A percentile compares a stretch with the other conserved stretches of the same genome.
These are phyloP conservation scores for Troilus luridus DNA, from an alignment of 2,888 invertebrate genomes.

Conservation along the genomic window DNA sequence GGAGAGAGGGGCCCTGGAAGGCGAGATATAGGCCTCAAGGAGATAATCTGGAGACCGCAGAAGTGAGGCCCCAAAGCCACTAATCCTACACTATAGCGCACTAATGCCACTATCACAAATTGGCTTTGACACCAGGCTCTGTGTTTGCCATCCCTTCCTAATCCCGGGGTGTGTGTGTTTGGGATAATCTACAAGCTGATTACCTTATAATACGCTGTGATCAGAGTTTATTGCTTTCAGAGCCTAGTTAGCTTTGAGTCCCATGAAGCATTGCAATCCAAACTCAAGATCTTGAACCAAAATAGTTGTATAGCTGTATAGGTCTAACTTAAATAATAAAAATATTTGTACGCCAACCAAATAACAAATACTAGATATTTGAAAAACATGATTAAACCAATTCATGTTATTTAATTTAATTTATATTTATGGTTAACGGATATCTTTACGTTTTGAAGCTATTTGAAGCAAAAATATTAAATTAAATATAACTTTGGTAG, in stretches of 20 bases:
- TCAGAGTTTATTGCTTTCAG: constrained; percentile 17
- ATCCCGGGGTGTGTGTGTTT: constrained; percentile 13
- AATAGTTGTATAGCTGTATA: too few relatives aligned
- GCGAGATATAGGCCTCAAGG: constrained; percentile 17
- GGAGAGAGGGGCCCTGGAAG: neutral
- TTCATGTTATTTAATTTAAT: too few relatives aligned
- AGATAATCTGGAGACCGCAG: constrained; percentile 37
- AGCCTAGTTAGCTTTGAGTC: constrained; percentile 14
- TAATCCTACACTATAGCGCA: constrained; percentile 41
- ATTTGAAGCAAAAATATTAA: too few relatives aligned
- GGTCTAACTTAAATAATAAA: neutral
- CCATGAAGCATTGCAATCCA: neutral
- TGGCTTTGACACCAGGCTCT: constrained; percentile 40
- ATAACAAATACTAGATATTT: too few relatives aligned
- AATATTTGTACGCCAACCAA: too few relatives aligned
- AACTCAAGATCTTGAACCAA: neutral
- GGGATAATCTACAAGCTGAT: constrained; percentile 39
- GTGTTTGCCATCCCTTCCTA: constrained; percentile 32
- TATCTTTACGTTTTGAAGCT: too few relatives aligned
- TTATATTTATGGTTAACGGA: too few relatives aligned
- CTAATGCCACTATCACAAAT: constrained; percentile 48
- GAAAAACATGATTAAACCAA: too few relatives aligned
- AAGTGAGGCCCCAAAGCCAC: constrained; percentile 27
- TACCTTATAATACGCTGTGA: constrained; percentile 14
- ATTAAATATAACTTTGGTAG: too few relatives aligned